Conservation (phyloP, 2,797 vertebrate genomes). For the Apogon hyalosoma region DNA sequence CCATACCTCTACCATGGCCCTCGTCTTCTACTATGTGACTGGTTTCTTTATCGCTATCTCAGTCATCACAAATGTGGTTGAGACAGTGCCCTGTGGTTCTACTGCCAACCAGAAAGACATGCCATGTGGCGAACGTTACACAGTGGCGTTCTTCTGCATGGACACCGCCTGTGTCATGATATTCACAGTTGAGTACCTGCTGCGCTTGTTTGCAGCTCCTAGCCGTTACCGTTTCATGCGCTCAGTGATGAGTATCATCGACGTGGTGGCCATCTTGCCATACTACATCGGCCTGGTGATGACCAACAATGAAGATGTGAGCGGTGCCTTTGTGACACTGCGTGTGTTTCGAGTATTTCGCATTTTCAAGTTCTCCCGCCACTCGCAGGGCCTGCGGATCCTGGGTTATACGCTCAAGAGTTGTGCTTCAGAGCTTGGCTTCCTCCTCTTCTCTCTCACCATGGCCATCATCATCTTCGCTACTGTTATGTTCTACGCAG, state of each 20-base stretch:
- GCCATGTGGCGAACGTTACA: constrained; percentile 94
- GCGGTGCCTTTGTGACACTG: constrained; percentile 95
- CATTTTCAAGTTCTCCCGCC: constrained; percentile 99
- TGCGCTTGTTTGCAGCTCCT: constrained; percentile 94
- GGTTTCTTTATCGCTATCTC: constrained; percentile 99
- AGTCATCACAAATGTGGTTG: constrained; percentile 97
- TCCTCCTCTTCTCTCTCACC: constrained; percentile 99
- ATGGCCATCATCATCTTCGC: constrained; percentile 99
- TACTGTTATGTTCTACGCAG: constrained; percentile 99
- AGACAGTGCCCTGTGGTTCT: constrained; percentile 94
- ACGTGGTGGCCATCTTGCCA: constrained; percentile 97
- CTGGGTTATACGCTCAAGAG: constrained; percentile 98
- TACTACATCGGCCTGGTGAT: constrained; percentile 98
- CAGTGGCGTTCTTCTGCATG: constrained; percentile 97
- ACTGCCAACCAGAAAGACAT: constrained; percentile 92
- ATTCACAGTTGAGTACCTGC: constrained; percentile 97
- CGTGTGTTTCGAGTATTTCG: constrained; percentile 97
- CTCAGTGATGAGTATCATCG: constrained; percentile 99
- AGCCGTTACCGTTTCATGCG: constrained; percentile 97
- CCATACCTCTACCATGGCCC: constrained; percentile 98
- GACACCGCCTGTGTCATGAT: constrained; percentile 99
- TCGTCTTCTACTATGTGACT: constrained; percentile 99
- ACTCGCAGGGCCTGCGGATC: constrained; percentile 97
- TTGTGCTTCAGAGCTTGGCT: constrained; percentile 98
- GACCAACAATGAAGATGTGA: constrained; percentile 98